Evolutionary conservation across 2,888 invertebrate species (phyloP).

Genomic region (Magallana nippona): DNA sequence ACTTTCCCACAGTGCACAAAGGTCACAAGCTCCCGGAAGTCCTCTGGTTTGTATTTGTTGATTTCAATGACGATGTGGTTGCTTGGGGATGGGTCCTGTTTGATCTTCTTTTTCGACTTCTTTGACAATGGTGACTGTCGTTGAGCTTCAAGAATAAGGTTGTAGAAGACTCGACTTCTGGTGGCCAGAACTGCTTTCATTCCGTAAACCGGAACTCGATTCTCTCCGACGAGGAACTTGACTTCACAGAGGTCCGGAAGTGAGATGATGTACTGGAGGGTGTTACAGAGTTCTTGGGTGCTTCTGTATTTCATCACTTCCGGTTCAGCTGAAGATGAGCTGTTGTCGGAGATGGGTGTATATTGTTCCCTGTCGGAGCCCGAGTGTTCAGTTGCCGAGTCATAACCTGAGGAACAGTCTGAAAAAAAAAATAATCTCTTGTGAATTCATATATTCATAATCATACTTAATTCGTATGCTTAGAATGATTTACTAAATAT

Average conservation of each 20-base stretch:
- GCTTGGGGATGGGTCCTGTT: neutral
- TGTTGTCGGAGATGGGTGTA: neutral
- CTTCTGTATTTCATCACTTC: conserved; percentile 36
- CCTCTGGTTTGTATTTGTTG: conserved; percentile 34
- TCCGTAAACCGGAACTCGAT: conserved; percentile 31
- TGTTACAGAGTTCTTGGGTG: conserved; percentile 22
- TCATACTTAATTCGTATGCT: too few relatives aligned
- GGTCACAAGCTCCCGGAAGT: conserved; percentile 9
- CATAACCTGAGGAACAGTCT: conserved; percentile 36
- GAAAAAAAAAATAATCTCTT: too few relatives aligned
- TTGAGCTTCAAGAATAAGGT: conserved; percentile 29
- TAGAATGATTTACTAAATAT: too few relatives aligned
- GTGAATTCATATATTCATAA: too few relatives aligned
- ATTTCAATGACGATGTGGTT: conserved; percentile 32
- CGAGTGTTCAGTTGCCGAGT: conserved; percentile 30
- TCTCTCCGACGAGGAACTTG: conserved; percentile 41
- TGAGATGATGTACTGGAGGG: conserved; percentile 38
- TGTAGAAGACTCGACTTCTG: conserved; percentile 29
- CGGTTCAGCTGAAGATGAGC: neutral
- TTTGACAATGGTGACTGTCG: neutral
- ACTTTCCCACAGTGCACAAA: conserved; percentile 41
- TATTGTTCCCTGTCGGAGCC: neutral
- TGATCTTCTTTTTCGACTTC: neutral
- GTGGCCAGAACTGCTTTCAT: conserved; percentile 37
- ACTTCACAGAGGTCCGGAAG: conserved; percentile 43